These are phyloP conservation scores for Pachydiplax longipennis DNA, from an alignment of 2,888 invertebrate species.

Conservation along the genomic window DNA sequence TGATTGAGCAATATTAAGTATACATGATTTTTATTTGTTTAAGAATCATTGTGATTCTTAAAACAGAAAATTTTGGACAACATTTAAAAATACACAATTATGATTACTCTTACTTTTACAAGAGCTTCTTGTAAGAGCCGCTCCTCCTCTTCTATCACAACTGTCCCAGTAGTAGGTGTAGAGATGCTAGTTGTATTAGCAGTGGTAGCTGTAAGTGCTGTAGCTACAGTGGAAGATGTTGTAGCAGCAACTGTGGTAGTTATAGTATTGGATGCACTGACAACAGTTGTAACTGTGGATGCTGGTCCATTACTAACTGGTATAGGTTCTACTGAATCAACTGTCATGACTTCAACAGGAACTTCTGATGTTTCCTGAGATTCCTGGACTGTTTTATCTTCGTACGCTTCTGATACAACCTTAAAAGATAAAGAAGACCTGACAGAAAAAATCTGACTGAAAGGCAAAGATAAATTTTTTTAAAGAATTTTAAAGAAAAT, in stretches of 20 bases:
- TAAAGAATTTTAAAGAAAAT: too few relatives aligned
- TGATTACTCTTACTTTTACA: neutral
- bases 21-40: too few relatives aligned
- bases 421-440: neutral
- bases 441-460: neutral
- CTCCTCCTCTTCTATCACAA: neutral
- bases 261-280: neutral
- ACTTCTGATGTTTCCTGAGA: neutral
- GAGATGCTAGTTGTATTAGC: neutral
- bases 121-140: slow-evolving; percentile 17
- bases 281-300: neutral
- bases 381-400: neutral
- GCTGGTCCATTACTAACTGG: neutral
- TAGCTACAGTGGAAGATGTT: neutral
- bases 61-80: too few relatives aligned
- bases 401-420: neutral
- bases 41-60: too few relatives aligned
- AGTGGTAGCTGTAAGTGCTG: neutral
- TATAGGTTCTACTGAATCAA: neutral
- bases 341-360: neutral
- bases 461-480: neutral
- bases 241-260: neutral
- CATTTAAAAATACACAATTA: neutral
- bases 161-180: neutral
- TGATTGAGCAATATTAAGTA: too few relatives aligned